phyloP scores from a whole-genome alignment of 1,140 invertebrate species.

The Pogonus chalceus region DNA sequence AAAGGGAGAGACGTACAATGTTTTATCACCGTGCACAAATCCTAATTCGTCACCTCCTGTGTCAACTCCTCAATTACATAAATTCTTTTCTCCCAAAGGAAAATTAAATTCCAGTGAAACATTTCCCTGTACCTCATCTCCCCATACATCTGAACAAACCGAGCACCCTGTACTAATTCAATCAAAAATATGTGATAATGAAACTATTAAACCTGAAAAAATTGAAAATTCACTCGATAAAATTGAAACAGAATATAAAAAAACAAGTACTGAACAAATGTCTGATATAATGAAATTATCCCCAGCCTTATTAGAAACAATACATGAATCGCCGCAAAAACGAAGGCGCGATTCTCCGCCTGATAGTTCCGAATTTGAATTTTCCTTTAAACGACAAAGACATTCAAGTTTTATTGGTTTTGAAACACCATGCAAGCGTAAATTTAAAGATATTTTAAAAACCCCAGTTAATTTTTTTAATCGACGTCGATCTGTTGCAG shows the following conservation, averaged over 20 bases:
- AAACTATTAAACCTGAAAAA: too few relatives aligned
- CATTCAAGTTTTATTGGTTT: not conserved
- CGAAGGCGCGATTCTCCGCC: not conserved
- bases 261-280: not conserved
- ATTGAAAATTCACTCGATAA: too few relatives aligned
- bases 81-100: not conserved
- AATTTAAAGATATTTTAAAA: constrained; percentile 3
- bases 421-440: not conserved
- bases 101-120: not conserved
- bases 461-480: not conserved
- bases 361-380: not conserved
- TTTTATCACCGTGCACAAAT: not conserved
- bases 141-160: not conserved
- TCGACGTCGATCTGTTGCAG: not conserved
- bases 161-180: too few relatives aligned
- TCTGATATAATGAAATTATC: not conserved
- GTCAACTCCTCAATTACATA: not conserved
- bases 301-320: not conserved
- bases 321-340: not conserved
- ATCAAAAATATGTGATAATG: too few relatives aligned
- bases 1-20: not conserved
- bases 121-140: not conserved
- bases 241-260: too few relatives aligned
- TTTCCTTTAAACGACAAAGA: not conserved
- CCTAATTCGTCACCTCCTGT: not conserved